Evolutionary conservation across 1,140 invertebrate genomes (phyloP), one percentile per base, ranked within the genome.

Genomic region (Orius laevigatus): DNA sequence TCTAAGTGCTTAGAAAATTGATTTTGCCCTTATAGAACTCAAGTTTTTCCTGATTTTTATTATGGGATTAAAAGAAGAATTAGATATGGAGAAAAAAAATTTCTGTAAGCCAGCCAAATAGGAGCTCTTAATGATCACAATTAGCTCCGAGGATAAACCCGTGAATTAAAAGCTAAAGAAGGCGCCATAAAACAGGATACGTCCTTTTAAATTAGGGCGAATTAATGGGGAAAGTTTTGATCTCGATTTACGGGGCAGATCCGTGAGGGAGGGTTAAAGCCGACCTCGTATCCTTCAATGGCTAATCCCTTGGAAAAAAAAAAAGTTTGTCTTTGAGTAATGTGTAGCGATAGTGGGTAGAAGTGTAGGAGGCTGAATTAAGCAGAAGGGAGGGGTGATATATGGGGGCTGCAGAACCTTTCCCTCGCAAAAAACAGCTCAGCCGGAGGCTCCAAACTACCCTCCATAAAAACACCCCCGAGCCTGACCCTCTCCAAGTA

Each of bases 301-400:
- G 43, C 43, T 45, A 45, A 45, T 45, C 43, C 43, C 43, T 45
- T 45, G 43, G 43, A 45, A 45, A 45, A 25, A n/a, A n/a, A 25
- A 42, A 45, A 45, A 45, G 43, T 45, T 45, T 45, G 43, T 45
- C 43, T 45, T 45, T 45, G 43, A 45, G 43, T 45, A 45, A 45
- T 45, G 43, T 45, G 43, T 45, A 12, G 43, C 43, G 43, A 45
- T 45, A 45, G 43, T 45, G 43, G 40, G 43, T 32, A 45, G 43
- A 45, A 45, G 43, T 15, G 43, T 45, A 15, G 43, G 43, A 45
- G 32, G 43, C 19, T 45, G 43, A 45, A 45, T 45, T 45, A 45
- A 45, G 25, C 43, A 45, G 43, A 31, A 45, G 43, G 43, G 40
- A 14, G 40, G 25, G 25, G 25, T 25, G 25, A 25, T 25, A 25